Conservation (phyloP, 2,888 invertebrate species). For the Drosophila limbata region DNA sequence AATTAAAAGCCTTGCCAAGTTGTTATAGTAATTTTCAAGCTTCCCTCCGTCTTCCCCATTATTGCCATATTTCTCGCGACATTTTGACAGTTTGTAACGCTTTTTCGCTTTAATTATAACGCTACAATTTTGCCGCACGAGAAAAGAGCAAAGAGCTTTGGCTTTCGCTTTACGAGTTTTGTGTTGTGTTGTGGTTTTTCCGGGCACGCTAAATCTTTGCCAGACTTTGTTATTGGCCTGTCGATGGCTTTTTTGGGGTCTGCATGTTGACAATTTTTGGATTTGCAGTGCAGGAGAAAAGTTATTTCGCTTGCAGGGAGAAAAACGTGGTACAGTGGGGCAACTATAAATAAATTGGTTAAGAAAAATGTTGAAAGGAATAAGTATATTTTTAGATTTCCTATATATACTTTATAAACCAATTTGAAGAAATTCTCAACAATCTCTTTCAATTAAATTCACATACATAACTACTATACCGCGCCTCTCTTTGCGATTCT, state of each 20-base stretch:
- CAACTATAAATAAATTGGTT: neutral
- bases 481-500: conserved; percentile 14
- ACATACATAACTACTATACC: too few relatives aligned
- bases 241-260: conserved; percentile 36
- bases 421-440: neutral
- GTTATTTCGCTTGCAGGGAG: conserved; percentile 19
- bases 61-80: conserved; percentile 40
- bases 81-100: conserved; percentile 65
- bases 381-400: too few relatives aligned
- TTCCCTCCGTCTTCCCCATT: neutral
- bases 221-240: conserved; percentile 42
- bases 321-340: conserved; percentile 14
- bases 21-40: neutral
- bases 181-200: conserved; percentile 35
- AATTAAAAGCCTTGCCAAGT: conserved; percentile 60
- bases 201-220: conserved; percentile 32
- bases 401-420: too few relatives aligned
- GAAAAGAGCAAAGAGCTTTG: conserved; percentile 2
- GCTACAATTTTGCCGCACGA: conserved; percentile 23
- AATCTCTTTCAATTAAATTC: neutral
- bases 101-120: conserved; percentile 65
- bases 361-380: too few relatives aligned
- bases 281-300: neutral
- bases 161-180: conserved; percentile 33
- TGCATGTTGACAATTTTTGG: conserved; percentile 35